phyloP scores from a whole-genome alignment of 2,888 invertebrate genomes.

The Abrostola tripartita region DNA sequence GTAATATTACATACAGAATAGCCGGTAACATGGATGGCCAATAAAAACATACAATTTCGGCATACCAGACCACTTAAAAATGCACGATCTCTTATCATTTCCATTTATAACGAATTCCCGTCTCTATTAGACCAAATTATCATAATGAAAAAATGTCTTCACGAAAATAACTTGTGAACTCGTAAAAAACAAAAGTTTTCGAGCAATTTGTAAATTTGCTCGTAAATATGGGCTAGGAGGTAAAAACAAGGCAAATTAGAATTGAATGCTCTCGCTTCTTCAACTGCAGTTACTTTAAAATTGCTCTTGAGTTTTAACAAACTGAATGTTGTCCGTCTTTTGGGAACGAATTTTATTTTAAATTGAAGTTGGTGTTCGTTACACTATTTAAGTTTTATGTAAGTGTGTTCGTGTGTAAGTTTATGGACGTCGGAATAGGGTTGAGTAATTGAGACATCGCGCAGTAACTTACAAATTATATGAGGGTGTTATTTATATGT shows the following conservation, averaged over 20 bases:
- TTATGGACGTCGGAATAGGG: too few relatives aligned
- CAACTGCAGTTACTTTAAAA: slow-evolving; percentile 49
- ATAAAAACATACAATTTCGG: too few relatives aligned
- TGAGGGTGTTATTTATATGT: too few relatives aligned
- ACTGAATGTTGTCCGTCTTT: slow-evolving; percentile 34
- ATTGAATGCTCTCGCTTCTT: slow-evolving; percentile 53
- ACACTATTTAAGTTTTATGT: slow-evolving; percentile 8
- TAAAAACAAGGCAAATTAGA: slow-evolving; percentile 58
- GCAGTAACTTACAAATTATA: too few relatives aligned
- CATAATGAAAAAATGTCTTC: slow-evolving; percentile 48
- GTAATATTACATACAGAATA: too few relatives aligned
- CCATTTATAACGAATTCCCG: slow-evolving; percentile 1
- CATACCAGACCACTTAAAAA: not conserved
- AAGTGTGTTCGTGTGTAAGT: not conserved
- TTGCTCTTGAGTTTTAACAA: slow-evolving; percentile 45
- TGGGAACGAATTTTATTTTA: slow-evolving; percentile 22
- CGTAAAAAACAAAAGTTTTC: slow-evolving; percentile 52
- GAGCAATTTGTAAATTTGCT: slow-evolving; percentile 52
- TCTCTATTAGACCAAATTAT: slow-evolving; percentile 40
- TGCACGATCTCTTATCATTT: not conserved
- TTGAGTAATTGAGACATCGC: too few relatives aligned
- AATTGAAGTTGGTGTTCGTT: slow-evolving; percentile 34
- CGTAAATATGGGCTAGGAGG: slow-evolving; percentile 54
- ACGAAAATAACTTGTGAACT: slow-evolving; percentile 43
- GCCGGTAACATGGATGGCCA: too few relatives aligned